Evolutionary conservation across 2,888 invertebrate species (phyloP), one percentile per base, ranked within the genome.

Genomic region (Ethmia dodecea): DNA sequence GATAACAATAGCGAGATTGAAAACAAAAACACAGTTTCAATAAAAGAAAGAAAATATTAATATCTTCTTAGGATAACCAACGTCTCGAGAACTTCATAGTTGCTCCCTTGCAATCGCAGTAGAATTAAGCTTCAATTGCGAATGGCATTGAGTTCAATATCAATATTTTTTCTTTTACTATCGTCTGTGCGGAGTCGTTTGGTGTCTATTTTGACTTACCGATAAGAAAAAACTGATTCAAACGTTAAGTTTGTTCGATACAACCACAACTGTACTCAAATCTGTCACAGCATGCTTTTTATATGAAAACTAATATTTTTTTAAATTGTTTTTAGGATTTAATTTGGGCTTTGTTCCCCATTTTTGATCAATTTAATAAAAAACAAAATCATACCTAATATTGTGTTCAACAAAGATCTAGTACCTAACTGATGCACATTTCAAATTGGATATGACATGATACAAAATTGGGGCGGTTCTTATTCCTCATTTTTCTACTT

Each of bases 71-170:
- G 3, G 14, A 24, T 28, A 36, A 31, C 35, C 42, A 35, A 43
- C 42, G 48, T 54, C 57, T 54, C 49, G 15, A 54, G 49, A 54
- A 54, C 36, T 43, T 33, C 43, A 52, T 41, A 29, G 40, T 42
- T 40, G 38, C 33, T 37, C 40, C 16, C 34, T 49, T 48, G 40
- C 36, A 34, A 40, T 41, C 29, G 32, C 44, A 52, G 47, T 50
- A 45, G 49, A 60, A 55, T 52, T 51, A 42, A 55, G 42, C 42
- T 37, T 37, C 34, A 61, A 60, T 64, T 54, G 36, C 47, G 35
- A 52, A 49, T 37, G 37, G 35, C 43, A 49, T 52, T 58, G 48
- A 49, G 60, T 52, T 35, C 47, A 52, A 56, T 60, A 56, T 60
- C 49, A 53, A 57, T 49, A 51, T 50, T 57, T 44, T 29, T 45